Conservation (phyloP, 2,113 vertebrate species). For the Pardalotus punctatus region DNA sequence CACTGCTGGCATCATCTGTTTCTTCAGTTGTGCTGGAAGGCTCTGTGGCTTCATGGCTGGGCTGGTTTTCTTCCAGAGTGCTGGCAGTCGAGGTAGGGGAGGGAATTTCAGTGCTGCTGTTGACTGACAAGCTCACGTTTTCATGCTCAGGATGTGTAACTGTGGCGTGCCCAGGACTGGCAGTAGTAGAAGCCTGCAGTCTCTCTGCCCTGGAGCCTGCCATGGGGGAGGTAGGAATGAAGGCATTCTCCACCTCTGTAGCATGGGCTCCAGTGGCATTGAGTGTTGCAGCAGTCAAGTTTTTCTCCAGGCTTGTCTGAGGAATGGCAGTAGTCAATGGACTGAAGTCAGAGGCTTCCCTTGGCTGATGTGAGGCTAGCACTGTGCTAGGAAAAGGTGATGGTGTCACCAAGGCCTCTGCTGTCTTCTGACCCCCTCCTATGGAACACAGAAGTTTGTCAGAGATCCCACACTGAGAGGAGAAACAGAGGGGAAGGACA, state of each 20-base stretch:
- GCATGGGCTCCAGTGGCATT: not conserved
- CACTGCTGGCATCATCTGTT: not conserved
- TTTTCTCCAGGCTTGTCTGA: not conserved
- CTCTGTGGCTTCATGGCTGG: not conserved
- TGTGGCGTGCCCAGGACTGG: not conserved
- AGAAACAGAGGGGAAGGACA: not conserved
- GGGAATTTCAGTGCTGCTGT: not conserved
- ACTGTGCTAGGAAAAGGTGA: not conserved
- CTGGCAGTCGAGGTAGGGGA: not conserved
- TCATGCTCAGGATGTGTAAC: not conserved
- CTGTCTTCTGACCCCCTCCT: constrained; percentile 32
- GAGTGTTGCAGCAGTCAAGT: not conserved
- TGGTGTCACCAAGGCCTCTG: not conserved
- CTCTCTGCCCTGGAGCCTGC: not conserved
- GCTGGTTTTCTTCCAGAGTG: not conserved
- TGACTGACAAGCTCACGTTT: not conserved
- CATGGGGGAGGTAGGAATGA: not conserved
- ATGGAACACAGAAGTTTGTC: not conserved
- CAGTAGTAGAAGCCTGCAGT: not conserved
- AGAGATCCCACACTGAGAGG: not conserved
- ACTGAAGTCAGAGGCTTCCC: not conserved
- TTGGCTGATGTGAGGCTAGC: not conserved
- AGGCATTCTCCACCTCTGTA: not conserved
- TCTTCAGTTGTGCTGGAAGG: not conserved
- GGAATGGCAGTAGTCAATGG: not conserved